Evolutionary conservation across 2,888 invertebrate species (phyloP), one percentile per base, ranked within the genome.

Genomic region (Gonocerus acuteangulatus): DNA sequence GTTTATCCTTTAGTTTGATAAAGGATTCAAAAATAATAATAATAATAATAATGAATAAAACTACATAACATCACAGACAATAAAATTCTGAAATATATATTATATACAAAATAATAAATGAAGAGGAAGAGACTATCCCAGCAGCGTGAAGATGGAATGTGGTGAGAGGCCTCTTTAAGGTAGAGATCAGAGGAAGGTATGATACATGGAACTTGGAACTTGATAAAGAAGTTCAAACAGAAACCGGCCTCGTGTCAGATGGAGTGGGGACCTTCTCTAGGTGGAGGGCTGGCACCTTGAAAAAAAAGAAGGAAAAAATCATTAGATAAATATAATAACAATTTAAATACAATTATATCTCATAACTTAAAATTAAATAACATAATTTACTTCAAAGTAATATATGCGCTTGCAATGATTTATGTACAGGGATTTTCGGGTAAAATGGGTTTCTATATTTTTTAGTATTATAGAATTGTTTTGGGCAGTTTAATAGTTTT

Each of bases 231-330:
- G 34, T 49, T 71, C 70, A 74, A 67, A 72, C 73, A 58, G 73
- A 72, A 49, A 74, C 71, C 51, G 73, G 73, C 71, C 80, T 77
- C 75, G 82, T 79, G 73, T 82, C 82, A 61, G 79, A 78, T 69
- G 80, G 79, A 71, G 67, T 64, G 9, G 61, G 57, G 4, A 82
- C 77, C 73, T 82, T 82, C 72, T 82, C 82, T 69, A 66, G 47
- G 49, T 68, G 64, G 66, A 68, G 68, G 21, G 60, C 52, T 3
- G 81, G 78, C 68, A 78, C 79, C 82, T 83, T 82, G 71, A 82
- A 82, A 77, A 79, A 56, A 62, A 48, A 44, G 27, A 42, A 51
- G 54, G 39, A 56, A 57, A 27, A 27, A 27, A 27, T 27, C 27
- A 27, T 27, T 27, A 27, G 27, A n/a, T n/a, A n/a, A n/a, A n/a